Evolutionary conservation across 2,888 invertebrate genomes (phyloP), one percentile per base, ranked within the genome.

Genomic region (Camptogramma bilineatum): DNA sequence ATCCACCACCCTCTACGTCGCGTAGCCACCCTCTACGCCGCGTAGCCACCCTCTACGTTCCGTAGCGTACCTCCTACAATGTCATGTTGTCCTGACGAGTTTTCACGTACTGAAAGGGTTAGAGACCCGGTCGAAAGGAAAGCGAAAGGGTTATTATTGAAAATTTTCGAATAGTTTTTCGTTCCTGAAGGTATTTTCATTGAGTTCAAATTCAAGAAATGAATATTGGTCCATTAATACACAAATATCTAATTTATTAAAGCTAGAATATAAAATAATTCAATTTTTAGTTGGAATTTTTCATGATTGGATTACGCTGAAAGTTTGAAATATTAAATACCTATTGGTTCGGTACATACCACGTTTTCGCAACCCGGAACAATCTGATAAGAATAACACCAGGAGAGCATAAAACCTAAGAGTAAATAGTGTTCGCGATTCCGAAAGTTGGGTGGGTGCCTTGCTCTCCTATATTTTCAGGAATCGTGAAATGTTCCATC

Each of bases 61-160:
- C 68, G 69, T 67, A 70, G 69, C 54, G 17, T 44, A 44, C 44
- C 85, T 84, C 83, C 82, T 85, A 19, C 59, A 50, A 16, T 52
- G 34, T 52, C 67, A 68, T 93, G 88, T 59, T 48, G 16, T 71
- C 88, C 90, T 86, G 69, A 81, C 75, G 80, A 50, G 57, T 81
- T 88, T 92, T 90, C 90, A 91, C 90, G 90, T 88, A 87, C 85
- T 85, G 86, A 87, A 91, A 91, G 90, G 91, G 90, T 90, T 89
- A 87, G 76, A 75, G 73, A 72, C 72, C 69, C 71, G 70, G 52
- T 81, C 81, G 83, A 83, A 85, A 83, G 72, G 83, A 83, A 85
- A 83, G 72, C 68, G 69, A 68, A 71, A 73, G 64, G 66, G 62
- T 63, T 56, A 63, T 60, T 56, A 63, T 58, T 68, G 57, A 70